phyloP scores from a whole-genome alignment of 2,113 vertebrate species.

The Dunckerocampus dactyliophorus region DNA sequence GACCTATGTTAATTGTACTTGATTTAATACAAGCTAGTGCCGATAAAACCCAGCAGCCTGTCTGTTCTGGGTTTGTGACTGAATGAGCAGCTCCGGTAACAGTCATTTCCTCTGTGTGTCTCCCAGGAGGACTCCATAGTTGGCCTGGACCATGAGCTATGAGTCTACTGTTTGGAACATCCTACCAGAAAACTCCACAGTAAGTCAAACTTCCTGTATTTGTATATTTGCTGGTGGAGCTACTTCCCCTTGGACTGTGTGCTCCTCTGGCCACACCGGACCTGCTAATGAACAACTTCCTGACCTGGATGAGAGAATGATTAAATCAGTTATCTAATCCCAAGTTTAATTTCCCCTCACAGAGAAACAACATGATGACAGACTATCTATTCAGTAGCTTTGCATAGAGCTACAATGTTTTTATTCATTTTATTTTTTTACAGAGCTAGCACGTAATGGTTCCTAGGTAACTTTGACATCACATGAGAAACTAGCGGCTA shows the following conservation, averaged over 20 bases:
- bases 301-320: conserved; percentile 69
- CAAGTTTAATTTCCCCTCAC: conserved; percentile 61
- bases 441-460: background rate
- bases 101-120: conserved; percentile 50
- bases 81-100: conserved; percentile 38
- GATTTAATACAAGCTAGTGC: conserved; percentile 2
- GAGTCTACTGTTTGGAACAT: conserved; percentile 86
- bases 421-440: background rate
- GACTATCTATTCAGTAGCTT: no score
- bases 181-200: conserved; percentile 81
- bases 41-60: conserved; percentile 11
- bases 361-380: conserved; percentile 42
- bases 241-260: conserved; percentile 29
- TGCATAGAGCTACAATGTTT: background rate
- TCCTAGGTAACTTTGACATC: background rate
- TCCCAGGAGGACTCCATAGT: conserved; percentile 72
- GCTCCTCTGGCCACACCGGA: conserved; percentile 41
- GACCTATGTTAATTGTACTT: background rate
- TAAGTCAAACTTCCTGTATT: conserved; percentile 72
- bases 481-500: no score
- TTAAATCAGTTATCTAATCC: conserved; percentile 69
- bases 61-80: conserved; percentile 18
- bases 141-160: conserved; percentile 88
- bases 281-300: conserved; percentile 73
- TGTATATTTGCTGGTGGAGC: conserved; percentile 10